Base-by-base conservation (phyloP, 2,888 invertebrate genomes). In the Rotaria magnacalcarata region DNA sequence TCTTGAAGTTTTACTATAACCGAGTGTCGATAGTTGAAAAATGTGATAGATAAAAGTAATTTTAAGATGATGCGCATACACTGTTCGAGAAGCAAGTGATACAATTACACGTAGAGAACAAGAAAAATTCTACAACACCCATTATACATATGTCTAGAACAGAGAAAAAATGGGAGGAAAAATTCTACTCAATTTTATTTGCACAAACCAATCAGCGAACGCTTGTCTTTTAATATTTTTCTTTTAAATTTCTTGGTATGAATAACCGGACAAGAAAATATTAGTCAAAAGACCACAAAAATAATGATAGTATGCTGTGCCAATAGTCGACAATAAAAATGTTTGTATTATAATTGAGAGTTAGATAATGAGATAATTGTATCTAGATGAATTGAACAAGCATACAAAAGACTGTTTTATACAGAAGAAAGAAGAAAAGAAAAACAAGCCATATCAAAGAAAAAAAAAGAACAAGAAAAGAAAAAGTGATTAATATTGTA, bases 361-460 rank as follows among this genome's bases (percentile, higher is more conserved):
- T 67, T 34, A 34, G 34, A 67, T 67, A 67, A 67, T 67, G 67
- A 67, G 67, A 67, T 67, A 67, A 67, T 67, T 67, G 67, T 34
- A 27, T 67, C 67, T 67, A 67, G 67, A 67, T 67, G 67, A 67
- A 34, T 52, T 67, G 27, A 34, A 34, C 34, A 41, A 34, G 19
- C 34, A 67, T 27, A 34, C 34, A 67, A 19, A 67, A 67, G 67
- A 67, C 34, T 50, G 1, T 16, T 67, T 34, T 67, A 41, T 67
- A 67, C 67, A 67, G 10, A 67, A 24, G 14, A 24, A 24, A 24
- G 14, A 24, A 56, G 24, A 24, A 8, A 56, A 24, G 24, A 8
- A 56, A 24, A 56, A 24, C 58, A 60, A n/a, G 58, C 27, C 10
- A 27, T 60, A 41, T 74, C n/a, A 24, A 74, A 41, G 34, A 27